Evolutionary conservation across 2,888 invertebrate species (phyloP), one percentile per base, ranked within the genome.

Genomic region (Cerceris rybyensis): DNA sequence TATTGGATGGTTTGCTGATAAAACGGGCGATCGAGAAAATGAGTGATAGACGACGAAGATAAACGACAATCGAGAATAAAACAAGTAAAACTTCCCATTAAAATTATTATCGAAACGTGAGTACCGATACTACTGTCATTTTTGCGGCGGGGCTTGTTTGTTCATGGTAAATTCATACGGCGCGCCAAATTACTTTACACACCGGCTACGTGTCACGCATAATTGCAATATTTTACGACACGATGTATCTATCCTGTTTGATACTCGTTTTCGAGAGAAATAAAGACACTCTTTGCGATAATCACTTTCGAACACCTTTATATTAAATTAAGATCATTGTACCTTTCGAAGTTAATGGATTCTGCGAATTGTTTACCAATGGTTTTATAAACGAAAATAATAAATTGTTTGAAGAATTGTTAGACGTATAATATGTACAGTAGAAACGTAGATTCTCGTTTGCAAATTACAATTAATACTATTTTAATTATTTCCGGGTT

Each of bases 161-260:
- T 52, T 42, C 43, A 14, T 43, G 41, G 46, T 28, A 11, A 52
- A 60, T 66, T 67, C 71, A 57, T 72, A 39, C 75, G 63, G 57
- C 67, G 67, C 67, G 76, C 61, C 70, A 78, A 78, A 78, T 78
- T 78, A 75, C 63, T 17, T 78, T 75, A 75, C 70, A 75, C 70
- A 75, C 42, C 54, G 6, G 4, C 28, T 77, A 77, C 77, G 77
- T 75, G 77, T 75, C 52, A 69, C 64, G 75, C 77, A 77, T 77
- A 66, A 41, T 39, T 55, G 11, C 59, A 39, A 49, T 58, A 50
- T 41, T 43, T 17, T 49, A 66, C 41, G 49, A 63, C 54, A 66
- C 41, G 49, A 63, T 61, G 28, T 61, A 66, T 54, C 49, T 59
- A 52, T 17, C 46, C 42, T 6, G 43, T 5, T n/a, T 14, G 57